phyloP scores from a whole-genome alignment of 1,140 invertebrate species.

The Leptoteleia sp. region DNA sequence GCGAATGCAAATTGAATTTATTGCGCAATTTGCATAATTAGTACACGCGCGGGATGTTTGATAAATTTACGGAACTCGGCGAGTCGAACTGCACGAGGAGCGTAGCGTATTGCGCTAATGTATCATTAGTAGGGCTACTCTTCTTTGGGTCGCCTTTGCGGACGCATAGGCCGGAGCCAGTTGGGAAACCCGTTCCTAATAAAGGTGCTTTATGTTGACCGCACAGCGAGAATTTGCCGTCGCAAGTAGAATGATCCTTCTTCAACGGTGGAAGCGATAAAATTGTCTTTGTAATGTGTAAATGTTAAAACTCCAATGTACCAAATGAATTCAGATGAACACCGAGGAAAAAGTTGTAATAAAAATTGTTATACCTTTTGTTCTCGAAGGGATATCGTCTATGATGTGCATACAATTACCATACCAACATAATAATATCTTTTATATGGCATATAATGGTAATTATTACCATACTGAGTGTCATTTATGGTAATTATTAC shows the following conservation, averaged over 20 bases:
- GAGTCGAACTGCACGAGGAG: background rate
- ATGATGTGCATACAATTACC: too few relatives aligned
- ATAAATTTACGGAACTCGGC: slow-evolving; percentile 14
- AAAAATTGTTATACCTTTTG: too few relatives aligned
- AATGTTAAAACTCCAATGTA: background rate
- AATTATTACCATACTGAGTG: too few relatives aligned
- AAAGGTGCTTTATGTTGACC: slow-evolving; percentile 31
- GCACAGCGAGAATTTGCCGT: slow-evolving; percentile 18
- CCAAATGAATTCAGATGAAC: too few relatives aligned
- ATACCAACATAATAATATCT: too few relatives aligned
- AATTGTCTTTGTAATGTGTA: slow-evolving; percentile 20
- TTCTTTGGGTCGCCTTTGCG: slow-evolving; percentile 16
- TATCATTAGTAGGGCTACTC: slow-evolving; percentile 12
- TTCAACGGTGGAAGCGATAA: slow-evolving; percentile 14
- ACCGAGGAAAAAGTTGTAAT: too few relatives aligned
- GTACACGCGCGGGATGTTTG: background rate
- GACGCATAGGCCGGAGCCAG: slow-evolving; percentile 7
- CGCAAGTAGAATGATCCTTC: slow-evolving; percentile 27
- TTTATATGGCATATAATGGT: too few relatives aligned
- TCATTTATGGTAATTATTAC: too few relatives aligned
- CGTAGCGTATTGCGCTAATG: slow-evolving; percentile 8
- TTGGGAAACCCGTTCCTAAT: slow-evolving; percentile 30
- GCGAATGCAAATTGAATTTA: too few relatives aligned
- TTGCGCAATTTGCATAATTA: slow-evolving; percentile 7
- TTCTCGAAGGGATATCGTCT: too few relatives aligned